Evolutionary conservation across 2,113 vertebrate genomes (phyloP).

Genomic region (Pseudonaja textilis): DNA sequence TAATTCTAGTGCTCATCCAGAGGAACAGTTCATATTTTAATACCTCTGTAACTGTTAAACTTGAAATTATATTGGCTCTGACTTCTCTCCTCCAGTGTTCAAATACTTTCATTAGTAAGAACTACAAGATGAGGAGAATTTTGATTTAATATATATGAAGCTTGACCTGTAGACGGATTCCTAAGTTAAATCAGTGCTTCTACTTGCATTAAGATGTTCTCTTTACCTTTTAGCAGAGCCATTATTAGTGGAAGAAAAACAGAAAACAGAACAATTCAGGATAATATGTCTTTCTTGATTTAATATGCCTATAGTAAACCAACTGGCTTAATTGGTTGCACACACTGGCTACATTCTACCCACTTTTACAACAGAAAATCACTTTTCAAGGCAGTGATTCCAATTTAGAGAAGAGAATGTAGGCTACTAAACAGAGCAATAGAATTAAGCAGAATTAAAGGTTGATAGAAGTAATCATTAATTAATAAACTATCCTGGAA

Average conservation of each 20-base stretch:
- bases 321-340: neutral
- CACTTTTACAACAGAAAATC: neutral
- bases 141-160: constrained; percentile 16
- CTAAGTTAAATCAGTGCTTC: neutral
- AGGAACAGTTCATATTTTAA: constrained; percentile 44
- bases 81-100: neutral
- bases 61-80: constrained; percentile 16
- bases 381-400: neutral
- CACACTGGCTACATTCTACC: neutral
- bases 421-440: neutral
- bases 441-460: neutral
- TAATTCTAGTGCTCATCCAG: constrained; percentile 46
- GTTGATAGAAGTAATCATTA: neutral
- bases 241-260: neutral
- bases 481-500: neutral
- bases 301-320: neutral
- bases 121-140: constrained; percentile 2
- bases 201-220: neutral
- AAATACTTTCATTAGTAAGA: constrained; percentile 13
- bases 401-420: neutral
- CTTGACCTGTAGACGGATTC: neutral
- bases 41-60: constrained; percentile 34
- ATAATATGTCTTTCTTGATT: neutral
- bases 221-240: neutral
- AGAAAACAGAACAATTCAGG: neutral